Percentiles rank a stretch among this genome's conserved stretches.
These are phyloP conservation scores for Coelinius sp. DNA, from an alignment of 2,888 invertebrate species.

Conservation along the genomic window DNA sequence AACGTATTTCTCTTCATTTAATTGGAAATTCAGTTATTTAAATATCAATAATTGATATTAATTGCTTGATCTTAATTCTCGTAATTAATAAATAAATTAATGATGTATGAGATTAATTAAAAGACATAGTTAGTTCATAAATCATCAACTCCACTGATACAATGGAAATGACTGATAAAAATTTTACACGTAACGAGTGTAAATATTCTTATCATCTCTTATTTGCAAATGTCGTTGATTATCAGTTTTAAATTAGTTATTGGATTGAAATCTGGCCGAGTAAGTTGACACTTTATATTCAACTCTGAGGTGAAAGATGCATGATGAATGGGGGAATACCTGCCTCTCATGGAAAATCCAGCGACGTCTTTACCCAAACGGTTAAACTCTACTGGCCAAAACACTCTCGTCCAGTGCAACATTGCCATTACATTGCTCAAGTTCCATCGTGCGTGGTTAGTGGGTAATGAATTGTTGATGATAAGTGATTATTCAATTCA, in stretches of 20 bases:
- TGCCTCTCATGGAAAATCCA: constrained; percentile 11
- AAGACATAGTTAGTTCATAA: not conserved
- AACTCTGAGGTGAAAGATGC: constrained; percentile 14
- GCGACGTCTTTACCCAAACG: not conserved
- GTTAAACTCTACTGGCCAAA: not conserved
- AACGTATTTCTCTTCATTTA: not conserved
- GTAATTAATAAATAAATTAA: not conserved
- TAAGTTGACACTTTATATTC: not conserved
- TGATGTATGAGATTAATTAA: not conserved
- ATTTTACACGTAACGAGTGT: not conserved
- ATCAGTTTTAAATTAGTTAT: not conserved
- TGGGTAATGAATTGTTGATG: not conserved
- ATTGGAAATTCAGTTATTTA: not conserved
- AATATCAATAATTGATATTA: not conserved
- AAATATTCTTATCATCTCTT: not conserved
- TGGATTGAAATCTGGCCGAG: not conserved
- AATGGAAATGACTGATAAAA: not conserved
- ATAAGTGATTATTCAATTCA: not conserved
- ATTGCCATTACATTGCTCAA: constrained; percentile 4
- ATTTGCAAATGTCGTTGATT: not conserved
- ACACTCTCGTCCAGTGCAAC: not conserved
- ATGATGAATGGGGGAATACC: constrained; percentile 13
- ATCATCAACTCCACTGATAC: not conserved
- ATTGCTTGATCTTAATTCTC: not conserved
- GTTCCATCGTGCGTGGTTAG: not conserved